Evolutionary conservation across 2,797 vertebrate species (phyloP).

Genomic region (Amblyraja radiata): DNA sequence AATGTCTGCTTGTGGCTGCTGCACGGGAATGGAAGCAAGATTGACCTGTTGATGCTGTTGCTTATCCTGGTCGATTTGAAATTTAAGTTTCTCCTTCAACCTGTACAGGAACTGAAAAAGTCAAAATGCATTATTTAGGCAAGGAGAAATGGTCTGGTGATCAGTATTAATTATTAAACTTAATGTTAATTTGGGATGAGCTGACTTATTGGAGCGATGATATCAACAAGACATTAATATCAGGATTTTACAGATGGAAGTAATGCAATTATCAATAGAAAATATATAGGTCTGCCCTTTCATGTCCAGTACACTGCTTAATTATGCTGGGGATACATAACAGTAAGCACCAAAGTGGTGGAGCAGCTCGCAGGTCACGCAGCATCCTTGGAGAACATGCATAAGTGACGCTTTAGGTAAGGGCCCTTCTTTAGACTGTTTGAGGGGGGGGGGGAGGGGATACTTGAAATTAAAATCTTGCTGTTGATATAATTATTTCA

Average conservation of each 20-base stretch:
- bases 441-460: no score
- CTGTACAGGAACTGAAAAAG: conserved; percentile 75
- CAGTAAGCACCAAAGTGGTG: neutral
- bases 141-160: neutral
- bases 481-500: no score
- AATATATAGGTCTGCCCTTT: no score
- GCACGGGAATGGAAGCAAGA: conserved; percentile 61
- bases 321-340: neutral
- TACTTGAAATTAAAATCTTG: no score
- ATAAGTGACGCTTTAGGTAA: no score
- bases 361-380: no score
- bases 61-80: conserved; percentile 77
- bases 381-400: no score
- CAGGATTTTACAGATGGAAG: neutral
- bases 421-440: no score
- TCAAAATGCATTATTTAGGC: neutral
- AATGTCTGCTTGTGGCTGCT: conserved; percentile 56
- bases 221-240: neutral
- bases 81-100: conserved; percentile 79
- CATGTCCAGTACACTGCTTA: no score
- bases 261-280: neutral
- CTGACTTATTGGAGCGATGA: neutral
- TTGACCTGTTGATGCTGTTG: conserved; percentile 69
- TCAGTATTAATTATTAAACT: neutral
- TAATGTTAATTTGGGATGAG: neutral